Percentiles rank a stretch among this genome's conserved stretches.
These are phyloP conservation scores for Heliconius ismenius DNA, from an alignment of 2,888 invertebrate genomes.

Conservation along the genomic window DNA sequence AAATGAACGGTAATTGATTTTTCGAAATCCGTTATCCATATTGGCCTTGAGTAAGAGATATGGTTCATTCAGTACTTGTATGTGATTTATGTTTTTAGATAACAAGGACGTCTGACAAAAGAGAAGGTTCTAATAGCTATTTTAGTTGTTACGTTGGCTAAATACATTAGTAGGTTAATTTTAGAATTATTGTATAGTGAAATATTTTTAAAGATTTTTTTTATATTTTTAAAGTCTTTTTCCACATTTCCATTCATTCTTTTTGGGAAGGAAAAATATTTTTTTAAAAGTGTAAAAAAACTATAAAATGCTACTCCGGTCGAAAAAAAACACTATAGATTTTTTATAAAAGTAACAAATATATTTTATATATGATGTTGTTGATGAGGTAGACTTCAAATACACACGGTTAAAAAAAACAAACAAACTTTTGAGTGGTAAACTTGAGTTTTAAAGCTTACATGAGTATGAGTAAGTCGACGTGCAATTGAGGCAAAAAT, in stretches of 20 bases:
- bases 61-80: slow-evolving; percentile 16
- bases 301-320: too few relatives aligned
- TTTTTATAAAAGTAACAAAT: too few relatives aligned
- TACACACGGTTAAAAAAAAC: neutral
- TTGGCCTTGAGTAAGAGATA: slow-evolving; percentile 40
- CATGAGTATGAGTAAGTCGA: neutral
- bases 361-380: neutral
- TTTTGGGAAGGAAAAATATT: too few relatives aligned
- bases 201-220: neutral
- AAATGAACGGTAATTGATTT: slow-evolving; percentile 40
- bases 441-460: neutral
- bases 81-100: slow-evolving; percentile 57
- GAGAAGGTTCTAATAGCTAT: slow-evolving; percentile 59
- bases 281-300: too few relatives aligned
- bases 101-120: slow-evolving; percentile 58
- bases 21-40: slow-evolving; percentile 39
- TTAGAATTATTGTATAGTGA: neutral
- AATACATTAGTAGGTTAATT: slow-evolving; percentile 37
- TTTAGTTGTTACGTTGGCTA: slow-evolving; percentile 65
- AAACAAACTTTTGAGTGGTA: too few relatives aligned
- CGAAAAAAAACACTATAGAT: too few relatives aligned
- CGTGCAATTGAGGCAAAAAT: neutral
- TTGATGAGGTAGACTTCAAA: neutral
- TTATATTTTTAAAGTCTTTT: neutral
- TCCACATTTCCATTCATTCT: too few relatives aligned